Percentiles rank a stretch among this genome's conserved stretches.
Evolutionary conservation across 2,888 invertebrate genomes (phyloP).

Genomic region (Tricholauxania praeusta): DNA sequence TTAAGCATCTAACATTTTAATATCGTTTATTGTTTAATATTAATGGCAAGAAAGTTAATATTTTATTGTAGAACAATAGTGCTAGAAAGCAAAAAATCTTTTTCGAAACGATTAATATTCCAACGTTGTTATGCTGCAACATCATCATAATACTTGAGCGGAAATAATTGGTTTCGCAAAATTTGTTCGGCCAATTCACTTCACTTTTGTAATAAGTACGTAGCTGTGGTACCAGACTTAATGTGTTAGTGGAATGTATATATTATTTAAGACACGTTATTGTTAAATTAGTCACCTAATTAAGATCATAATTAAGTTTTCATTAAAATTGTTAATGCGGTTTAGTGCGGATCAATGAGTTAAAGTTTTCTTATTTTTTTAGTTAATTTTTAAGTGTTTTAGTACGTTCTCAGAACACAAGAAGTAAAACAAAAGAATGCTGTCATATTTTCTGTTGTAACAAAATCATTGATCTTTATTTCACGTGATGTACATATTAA

Average conservation of each 20-base stretch:
- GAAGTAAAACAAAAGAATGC: conserved; percentile 33
- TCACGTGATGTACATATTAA: conserved; percentile 49
- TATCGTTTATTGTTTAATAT: neutral
- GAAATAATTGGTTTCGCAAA: too few species aligned
- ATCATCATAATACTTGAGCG: too few species aligned
- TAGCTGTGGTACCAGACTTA: too few species aligned
- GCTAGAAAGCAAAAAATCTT: too few species aligned
- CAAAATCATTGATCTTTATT: conserved; percentile 66
- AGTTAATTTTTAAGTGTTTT: conserved; percentile 21
- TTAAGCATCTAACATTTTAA: too few species aligned
- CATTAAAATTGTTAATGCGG: conserved; percentile 15
- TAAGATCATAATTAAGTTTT: neutral
- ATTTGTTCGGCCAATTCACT: too few species aligned
- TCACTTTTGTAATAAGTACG: too few species aligned
- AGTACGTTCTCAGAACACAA: conserved; percentile 24
- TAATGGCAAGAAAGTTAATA: neutral
- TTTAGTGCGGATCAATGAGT: conserved; percentile 40
- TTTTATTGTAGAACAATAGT: neutral
- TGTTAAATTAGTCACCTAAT: neutral
- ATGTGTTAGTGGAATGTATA: too few species aligned
- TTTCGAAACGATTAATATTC: too few species aligned
- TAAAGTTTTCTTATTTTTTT: conserved; percentile 24
- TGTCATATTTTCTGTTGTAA: conserved; percentile 45
- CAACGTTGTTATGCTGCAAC: too few species aligned
- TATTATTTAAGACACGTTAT: too few species aligned